Evolutionary conservation across 2,113 vertebrate species (phyloP).

Genomic region (Delphinapterus leucas): DNA sequence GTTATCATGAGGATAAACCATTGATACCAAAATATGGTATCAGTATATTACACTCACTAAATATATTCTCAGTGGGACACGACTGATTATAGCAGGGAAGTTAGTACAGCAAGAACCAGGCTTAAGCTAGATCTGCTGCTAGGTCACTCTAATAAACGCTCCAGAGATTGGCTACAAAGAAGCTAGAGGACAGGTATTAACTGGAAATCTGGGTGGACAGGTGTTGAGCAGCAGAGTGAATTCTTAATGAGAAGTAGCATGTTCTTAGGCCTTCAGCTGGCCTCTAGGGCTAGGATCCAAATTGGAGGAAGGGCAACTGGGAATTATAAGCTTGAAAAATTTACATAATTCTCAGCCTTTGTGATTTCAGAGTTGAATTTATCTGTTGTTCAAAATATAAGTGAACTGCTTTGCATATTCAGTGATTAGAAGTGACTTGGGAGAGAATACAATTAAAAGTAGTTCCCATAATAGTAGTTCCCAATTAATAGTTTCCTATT

Average conservation of each 20-base stretch:
- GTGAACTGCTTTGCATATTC: neutral
- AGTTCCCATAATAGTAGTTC: neutral
- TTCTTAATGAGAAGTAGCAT: neutral
- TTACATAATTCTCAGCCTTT: neutral
- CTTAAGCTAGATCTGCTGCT: neutral
- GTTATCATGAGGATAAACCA: neutral
- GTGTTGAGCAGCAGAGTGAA: neutral
- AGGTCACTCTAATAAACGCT: neutral
- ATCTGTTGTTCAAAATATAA: neutral
- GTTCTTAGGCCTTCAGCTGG: neutral
- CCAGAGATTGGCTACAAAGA: neutral
- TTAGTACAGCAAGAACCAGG: neutral
- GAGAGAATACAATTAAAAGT: neutral
- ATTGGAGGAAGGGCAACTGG: neutral
- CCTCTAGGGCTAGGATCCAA: neutral
- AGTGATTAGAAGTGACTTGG: neutral
- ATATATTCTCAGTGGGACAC: neutral
- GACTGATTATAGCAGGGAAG: neutral
- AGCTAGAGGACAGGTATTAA: neutral
- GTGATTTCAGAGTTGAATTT: constrained; percentile 22
- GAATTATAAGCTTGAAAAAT: neutral
- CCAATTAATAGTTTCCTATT: neutral
- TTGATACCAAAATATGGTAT: neutral
- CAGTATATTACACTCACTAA: neutral
- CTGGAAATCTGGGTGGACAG: neutral